A percentile compares a stretch with the other conserved stretches of the same genome.
phyloP scores from a whole-genome alignment of 2,113 vertebrate genomes.

The Pogona vitticeps region DNA sequence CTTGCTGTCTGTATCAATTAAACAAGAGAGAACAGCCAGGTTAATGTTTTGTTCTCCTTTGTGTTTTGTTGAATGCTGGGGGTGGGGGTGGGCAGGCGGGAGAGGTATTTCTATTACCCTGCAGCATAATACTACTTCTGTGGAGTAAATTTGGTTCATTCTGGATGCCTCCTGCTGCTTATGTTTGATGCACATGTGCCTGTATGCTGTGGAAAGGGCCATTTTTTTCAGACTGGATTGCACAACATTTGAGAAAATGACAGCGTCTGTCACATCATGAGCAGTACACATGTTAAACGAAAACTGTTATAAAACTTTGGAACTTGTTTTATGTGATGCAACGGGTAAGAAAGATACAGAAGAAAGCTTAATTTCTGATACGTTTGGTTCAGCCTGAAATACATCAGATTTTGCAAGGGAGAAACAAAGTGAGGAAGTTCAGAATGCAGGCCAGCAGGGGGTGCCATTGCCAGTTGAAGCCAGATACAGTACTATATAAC shows the following conservation, averaged over 20 bases:
- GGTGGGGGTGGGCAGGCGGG: no score
- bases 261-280: background rate
- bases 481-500: conserved; percentile 24
- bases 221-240: background rate
- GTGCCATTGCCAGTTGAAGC: conserved; percentile 62
- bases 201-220: background rate
- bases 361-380: background rate
- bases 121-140: background rate
- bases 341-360: conserved; percentile 5
- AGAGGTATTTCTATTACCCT: conserved; percentile 50
- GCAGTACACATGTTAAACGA: background rate
- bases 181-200: background rate
- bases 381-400: background rate
- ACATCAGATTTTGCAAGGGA: conserved; percentile 29
- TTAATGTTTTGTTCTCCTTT: conserved; percentile 18
- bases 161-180: background rate
- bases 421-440: conserved; percentile 33
- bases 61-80: conserved; percentile 25
- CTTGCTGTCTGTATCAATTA: conserved; percentile 20
- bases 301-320: background rate
- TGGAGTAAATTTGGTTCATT: background rate
- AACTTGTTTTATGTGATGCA: background rate
- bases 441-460: conserved; percentile 60
- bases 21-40: conserved; percentile 6
- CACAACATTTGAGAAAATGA: background rate